Base-by-base conservation (phyloP, 2,113 vertebrate species). In the Lycocorax pyrrhopterus region DNA sequence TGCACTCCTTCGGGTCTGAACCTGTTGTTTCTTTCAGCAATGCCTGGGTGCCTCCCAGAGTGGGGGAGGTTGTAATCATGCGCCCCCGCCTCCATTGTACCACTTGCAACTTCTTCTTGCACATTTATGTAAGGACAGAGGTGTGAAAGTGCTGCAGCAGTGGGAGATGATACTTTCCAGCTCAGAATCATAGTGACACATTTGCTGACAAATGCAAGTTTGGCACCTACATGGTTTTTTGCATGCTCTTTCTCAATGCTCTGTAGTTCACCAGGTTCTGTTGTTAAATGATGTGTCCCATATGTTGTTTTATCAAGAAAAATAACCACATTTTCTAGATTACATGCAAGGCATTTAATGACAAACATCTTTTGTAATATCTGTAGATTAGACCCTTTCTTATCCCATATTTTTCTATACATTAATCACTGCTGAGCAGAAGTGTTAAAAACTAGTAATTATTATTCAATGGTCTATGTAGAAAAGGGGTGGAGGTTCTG, bases 21-120 rank as follows among this genome's bases (percentile, higher is more conserved):
- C 94, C 33, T 90, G 94, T 77, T 91, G 17, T 52, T 88, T 90
- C 92, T 93, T 86, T 91, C 76, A 94, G 72, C 93, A 90, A 20
- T 53, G 76, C 20, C 72, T 80, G 85, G 68, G 60, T 90, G 43
- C 79, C 85, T 96, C 83, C 93, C 86, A 78, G 64, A 78, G 80
- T 37, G 89, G 80, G 72, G 66, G 84, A 89, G 72, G 90, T 18
- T 80, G 74, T 49, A 86, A 94, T 88, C 63, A 18, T 25, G 32
- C 46, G 46, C 60, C 66, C 60, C 84, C 49, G 18, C 80, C 80
- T 74, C 56, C 69, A 20, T 60, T 2, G 1, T 33, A 25, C 64
- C 0, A 0, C 26, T 78, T 43, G 49, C 37, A 78, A 47, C 53
- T 87, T 67, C 62, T 59, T 82, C 82, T 83, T 88, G 63, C 46